Evolutionary conservation across 2,888 invertebrate species (phyloP).

Genomic region (Lepetodrilus schrolli): DNA sequence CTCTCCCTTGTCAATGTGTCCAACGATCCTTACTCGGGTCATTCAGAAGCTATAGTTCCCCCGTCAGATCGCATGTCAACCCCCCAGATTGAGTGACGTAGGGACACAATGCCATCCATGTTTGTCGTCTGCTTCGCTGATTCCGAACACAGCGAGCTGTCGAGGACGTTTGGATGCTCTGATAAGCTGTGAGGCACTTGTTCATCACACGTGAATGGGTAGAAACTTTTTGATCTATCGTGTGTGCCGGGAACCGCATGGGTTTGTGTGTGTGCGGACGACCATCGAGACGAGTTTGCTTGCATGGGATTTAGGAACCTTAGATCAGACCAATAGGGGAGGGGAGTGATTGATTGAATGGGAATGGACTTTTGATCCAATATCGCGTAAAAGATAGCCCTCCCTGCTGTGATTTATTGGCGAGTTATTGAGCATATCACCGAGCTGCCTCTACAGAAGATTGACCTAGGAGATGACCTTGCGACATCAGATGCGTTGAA

Average conservation of each 20-base stretch:
- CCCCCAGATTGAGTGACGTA: constrained; percentile 19
- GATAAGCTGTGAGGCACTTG: constrained; percentile 24
- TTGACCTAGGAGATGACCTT: background rate
- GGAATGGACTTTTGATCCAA: constrained; percentile 17
- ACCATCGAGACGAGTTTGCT: too few species aligned
- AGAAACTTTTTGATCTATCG: constrained; percentile 25
- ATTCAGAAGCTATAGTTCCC: constrained; percentile 1
- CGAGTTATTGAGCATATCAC: constrained; percentile 20
- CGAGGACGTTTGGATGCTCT: constrained; percentile 19
- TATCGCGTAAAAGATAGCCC: constrained; percentile 1
- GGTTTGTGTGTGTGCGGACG: too few species aligned
- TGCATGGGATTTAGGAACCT: background rate
- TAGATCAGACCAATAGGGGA: background rate
- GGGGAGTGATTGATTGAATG: constrained; percentile 25
- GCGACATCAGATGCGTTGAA: background rate
- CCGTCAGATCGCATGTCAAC: constrained; percentile 26
- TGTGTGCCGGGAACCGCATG: background rate
- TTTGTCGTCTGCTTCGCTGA: constrained; percentile 24
- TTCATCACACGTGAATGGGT: constrained; percentile 22
- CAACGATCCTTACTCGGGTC: background rate
- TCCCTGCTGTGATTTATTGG: constrained; percentile 17
- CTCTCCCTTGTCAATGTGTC: constrained; percentile 8
- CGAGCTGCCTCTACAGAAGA: background rate
- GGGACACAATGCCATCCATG: constrained; percentile 16
- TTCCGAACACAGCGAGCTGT: constrained; percentile 18